phyloP scores from a whole-genome alignment of 2,888 invertebrate species.

The Plagodis pulveraria region DNA sequence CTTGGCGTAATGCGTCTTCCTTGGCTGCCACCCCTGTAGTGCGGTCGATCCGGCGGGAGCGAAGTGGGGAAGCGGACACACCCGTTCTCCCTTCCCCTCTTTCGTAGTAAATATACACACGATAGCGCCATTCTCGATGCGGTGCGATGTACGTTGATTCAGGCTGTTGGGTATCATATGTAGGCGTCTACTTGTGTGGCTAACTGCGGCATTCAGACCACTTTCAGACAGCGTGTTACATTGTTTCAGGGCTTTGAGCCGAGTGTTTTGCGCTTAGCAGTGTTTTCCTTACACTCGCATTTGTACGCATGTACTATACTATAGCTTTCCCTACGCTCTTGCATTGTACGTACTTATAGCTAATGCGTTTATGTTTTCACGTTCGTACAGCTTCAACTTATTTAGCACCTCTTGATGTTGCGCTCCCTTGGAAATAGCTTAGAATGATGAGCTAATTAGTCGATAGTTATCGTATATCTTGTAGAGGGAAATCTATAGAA shows the following conservation, averaged over 20 bases:
- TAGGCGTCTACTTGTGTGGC: constrained; percentile 4
- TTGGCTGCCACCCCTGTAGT: constrained; percentile 57
- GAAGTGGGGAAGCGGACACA: constrained; percentile 51
- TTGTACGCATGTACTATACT: too few species aligned
- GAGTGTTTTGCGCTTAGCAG: constrained; percentile 3
- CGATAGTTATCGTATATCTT: too few species aligned
- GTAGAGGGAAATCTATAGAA: too few species aligned
- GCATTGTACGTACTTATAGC: too few species aligned
- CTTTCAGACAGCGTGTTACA: constrained; percentile 7
- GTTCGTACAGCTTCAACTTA: too few species aligned
- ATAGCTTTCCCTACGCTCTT: too few species aligned
- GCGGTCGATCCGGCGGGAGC: constrained; percentile 71
- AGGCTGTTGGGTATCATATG: constrained; percentile 37
- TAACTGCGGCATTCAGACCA: constrained; percentile 9
- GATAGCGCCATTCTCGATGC: constrained; percentile 68
- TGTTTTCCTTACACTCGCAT: background rate
- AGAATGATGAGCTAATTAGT: too few species aligned
- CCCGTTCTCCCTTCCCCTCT: constrained; percentile 65
- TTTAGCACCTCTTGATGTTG: too few species aligned
- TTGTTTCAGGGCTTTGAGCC: constrained; percentile 22
- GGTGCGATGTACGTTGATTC: constrained; percentile 58
- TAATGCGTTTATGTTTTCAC: too few species aligned
- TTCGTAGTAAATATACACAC: constrained; percentile 77
- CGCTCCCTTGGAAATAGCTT: too few species aligned
- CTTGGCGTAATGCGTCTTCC: constrained; percentile 64